Evolutionary conservation across 2,888 invertebrate genomes (phyloP), one percentile per base, ranked within the genome.

Genomic region (Dolichopus griseipennis): DNA sequence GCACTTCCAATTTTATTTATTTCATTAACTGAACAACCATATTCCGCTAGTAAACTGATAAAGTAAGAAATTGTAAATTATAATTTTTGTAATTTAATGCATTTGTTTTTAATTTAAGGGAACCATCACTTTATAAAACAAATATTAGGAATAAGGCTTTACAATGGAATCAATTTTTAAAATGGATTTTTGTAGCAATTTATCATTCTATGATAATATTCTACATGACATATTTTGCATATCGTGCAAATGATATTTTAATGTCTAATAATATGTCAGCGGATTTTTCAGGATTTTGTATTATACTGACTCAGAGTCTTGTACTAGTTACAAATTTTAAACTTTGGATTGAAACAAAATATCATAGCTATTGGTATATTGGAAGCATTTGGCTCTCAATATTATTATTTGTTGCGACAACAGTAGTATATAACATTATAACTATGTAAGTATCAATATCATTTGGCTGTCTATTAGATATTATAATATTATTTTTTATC

Each of bases 11-110:
- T 92, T 68, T 80, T 92, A 18, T 75, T 89, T 10, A 89, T 89
- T 71, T 89, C 91, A 0, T 81, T 93, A 66, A 87, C 90, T 20
- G 93, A 93, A 75, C 91, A 92, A 75, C 84, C 88, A 70, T 85
- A 87, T 77, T 79, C 85, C 0, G 84, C 87, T 3, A 77, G 83
- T 0, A 78, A 81, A 1, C 82, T 87, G 10, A 77, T 85, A 72
- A 81, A 78, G 86, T 86, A 69, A 76, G 82, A 79, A 52, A 61
- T 41, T 63, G 52, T 43, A 61, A 8, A 66, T 12, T 37, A n/a
- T n/a, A 34, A 15, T 67, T 2, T 43, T 27, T 27, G 27, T 33
- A 12, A 41, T 64, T 37, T 37, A 27, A 61, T 27, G 7, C 21
- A 21, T 37, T 62, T 37, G 34, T 22, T 64, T 68, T 61, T 64